Conservation (phyloP, 2,113 vertebrate species). For the Acrocephalus kingi region DNA sequence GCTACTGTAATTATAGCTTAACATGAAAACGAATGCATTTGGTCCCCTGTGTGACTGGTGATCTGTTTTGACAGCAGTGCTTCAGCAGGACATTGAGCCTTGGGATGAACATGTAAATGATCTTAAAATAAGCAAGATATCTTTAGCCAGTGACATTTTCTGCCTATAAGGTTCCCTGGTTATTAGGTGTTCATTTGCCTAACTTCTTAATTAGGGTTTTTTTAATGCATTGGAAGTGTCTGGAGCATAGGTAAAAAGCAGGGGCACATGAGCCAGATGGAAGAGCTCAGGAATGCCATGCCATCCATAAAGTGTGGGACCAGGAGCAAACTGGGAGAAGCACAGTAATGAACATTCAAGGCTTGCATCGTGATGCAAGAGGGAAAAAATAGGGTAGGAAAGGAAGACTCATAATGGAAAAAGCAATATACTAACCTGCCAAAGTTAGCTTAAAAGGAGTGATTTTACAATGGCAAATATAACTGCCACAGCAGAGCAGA, state of each 20-base stretch:
- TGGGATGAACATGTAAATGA: neutral
- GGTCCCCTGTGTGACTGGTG: neutral
- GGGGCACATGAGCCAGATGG: neutral
- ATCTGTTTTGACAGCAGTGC: neutral
- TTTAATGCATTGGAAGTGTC: neutral
- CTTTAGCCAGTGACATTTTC: neutral
- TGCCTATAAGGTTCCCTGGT: neutral
- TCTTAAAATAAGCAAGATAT: neutral
- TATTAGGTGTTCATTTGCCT: neutral
- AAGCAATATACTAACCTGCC: neutral
- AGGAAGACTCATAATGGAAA: neutral
- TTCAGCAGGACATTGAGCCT: neutral
- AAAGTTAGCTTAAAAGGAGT: neutral
- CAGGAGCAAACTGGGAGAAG: neutral
- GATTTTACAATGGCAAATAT: neutral
- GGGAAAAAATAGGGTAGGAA: neutral
- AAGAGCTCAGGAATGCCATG: neutral
- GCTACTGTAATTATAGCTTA: neutral
- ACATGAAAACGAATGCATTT: rapidly evolving
- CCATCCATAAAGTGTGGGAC: neutral
- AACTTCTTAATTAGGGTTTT: neutral
- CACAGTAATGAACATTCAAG: neutral
- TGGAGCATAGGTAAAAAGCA: neutral
- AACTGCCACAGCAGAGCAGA: neutral
- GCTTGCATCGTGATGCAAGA: neutral